Evolutionary conservation across 2,113 vertebrate genomes (phyloP).

Genomic region (Ptyas mucosa): DNA sequence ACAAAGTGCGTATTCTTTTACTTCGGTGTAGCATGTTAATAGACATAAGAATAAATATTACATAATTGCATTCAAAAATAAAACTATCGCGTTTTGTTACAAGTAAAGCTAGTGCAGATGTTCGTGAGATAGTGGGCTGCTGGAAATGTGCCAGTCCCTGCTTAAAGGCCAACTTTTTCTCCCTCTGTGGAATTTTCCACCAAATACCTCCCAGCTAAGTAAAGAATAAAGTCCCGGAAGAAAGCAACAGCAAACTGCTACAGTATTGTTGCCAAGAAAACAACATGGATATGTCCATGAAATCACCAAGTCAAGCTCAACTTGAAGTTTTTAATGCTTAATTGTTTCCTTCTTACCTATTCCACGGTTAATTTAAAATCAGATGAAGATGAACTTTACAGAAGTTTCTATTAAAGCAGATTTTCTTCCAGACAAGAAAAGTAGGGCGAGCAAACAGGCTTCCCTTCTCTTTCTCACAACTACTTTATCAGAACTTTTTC

Average conservation of each 20-base stretch:
- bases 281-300: neutral
- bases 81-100: neutral
- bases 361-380: neutral
- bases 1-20: neutral
- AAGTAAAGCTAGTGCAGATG: neutral
- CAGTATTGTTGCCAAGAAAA: neutral
- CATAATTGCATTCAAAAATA: neutral
- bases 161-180: neutral
- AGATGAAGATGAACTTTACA: neutral
- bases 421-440: neutral
- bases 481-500: neutral
- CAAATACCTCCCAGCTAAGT: neutral
- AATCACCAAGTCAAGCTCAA: neutral
- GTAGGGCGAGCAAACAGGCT: neutral
- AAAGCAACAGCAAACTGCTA: neutral
- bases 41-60: neutral
- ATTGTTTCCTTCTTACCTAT: neutral
- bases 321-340: neutral
- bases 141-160: neutral
- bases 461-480: neutral
- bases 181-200: neutral
- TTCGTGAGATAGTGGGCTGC: neutral
- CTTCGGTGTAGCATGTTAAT: neutral
- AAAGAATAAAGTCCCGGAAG: neutral
- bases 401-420: neutral